These are phyloP conservation scores for Pachypanchax playfairii DNA, from an alignment of 2,113 vertebrate genomes.

Conservation along the genomic window DNA sequence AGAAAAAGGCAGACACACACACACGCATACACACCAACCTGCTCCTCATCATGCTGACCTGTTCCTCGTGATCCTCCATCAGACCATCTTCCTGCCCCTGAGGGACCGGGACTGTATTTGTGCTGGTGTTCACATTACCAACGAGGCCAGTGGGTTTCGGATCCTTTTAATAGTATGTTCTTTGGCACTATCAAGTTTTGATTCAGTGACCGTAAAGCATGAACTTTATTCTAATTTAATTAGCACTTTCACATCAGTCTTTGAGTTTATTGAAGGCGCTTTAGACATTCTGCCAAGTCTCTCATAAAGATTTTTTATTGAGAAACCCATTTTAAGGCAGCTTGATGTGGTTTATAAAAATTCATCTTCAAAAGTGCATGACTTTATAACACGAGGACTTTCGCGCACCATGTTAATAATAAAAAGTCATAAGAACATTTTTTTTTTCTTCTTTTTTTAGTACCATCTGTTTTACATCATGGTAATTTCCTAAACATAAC, in stretches of 20 bases:
- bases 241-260: conserved; percentile 32
- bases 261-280: conserved; percentile 23
- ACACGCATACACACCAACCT: no score
- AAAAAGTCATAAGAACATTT: conserved; percentile 70
- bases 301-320: conserved; percentile 21
- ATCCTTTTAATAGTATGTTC: conserved; percentile 20
- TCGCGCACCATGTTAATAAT: conserved; percentile 54
- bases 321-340: conserved; percentile 24
- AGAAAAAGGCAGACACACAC: no score
- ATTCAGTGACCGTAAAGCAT: conserved; percentile 20
- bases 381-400: conserved; percentile 34
- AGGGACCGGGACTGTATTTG: conserved; percentile 33
- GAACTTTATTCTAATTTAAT: conserved; percentile 31
- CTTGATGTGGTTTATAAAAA: conserved; percentile 23
- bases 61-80: conserved; percentile 58
- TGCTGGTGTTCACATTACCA: conserved; percentile 25
- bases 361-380: conserved; percentile 27
- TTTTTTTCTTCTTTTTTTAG: conserved; percentile 60
- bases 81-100: conserved; percentile 55
- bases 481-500: conserved; percentile 71
- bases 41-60: conserved; percentile 63
- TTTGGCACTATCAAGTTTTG: conserved; percentile 30
- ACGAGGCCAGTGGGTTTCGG: conserved; percentile 7
- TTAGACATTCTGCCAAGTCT: conserved; percentile 26
- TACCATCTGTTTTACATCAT: conserved; percentile 67